These are phyloP conservation scores for Epirrhoe alternata DNA, from an alignment of 2,888 invertebrate genomes.

Conservation along the genomic window DNA sequence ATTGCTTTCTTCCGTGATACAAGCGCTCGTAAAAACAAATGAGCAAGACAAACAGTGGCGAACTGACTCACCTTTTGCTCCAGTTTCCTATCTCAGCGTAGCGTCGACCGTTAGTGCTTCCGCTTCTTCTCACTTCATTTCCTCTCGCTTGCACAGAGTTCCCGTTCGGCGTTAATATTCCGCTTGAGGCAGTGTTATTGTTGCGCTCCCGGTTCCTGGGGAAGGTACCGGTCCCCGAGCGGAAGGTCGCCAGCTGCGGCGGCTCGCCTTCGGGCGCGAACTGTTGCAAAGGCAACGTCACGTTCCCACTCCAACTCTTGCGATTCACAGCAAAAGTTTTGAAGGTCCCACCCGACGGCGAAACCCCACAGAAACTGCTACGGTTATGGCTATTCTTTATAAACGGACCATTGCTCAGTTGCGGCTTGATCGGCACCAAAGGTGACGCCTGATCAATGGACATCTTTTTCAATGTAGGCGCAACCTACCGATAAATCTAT, in stretches of 20 bases:
- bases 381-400: slow-evolving; percentile 83
- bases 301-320: slow-evolving; percentile 84
- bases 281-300: slow-evolving; percentile 81
- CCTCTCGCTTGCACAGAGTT: slow-evolving; percentile 79
- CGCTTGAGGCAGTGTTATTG: slow-evolving; percentile 76
- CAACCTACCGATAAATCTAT: slow-evolving; percentile 68
- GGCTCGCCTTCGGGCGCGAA: slow-evolving; percentile 73
- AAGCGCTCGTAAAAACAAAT: slow-evolving; percentile 39
- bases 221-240: slow-evolving; percentile 81
- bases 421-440: slow-evolving; percentile 82
- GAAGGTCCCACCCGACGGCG: slow-evolving; percentile 78
- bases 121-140: slow-evolving; percentile 83
- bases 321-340: slow-evolving; percentile 82
- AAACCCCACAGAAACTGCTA: slow-evolving; percentile 82
- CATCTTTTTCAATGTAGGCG: slow-evolving; percentile 76
- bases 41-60: slow-evolving; percentile 47
- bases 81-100: slow-evolving; percentile 86
- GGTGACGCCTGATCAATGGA: slow-evolving; percentile 83
- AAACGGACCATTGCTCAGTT: slow-evolving; percentile 81
- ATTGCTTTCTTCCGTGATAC: slow-evolving; percentile 41
- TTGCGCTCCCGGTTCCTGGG: slow-evolving; percentile 81
- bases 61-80: slow-evolving; percentile 80
- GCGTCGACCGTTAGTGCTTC: slow-evolving; percentile 81
- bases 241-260: slow-evolving; percentile 79
- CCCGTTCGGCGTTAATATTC: slow-evolving; percentile 83